Percentiles rank a stretch among this genome's conserved stretches.
phyloP scores from a whole-genome alignment of 53 echinoderm and acorn worm species.

The Pentamera pediparva region DNA sequence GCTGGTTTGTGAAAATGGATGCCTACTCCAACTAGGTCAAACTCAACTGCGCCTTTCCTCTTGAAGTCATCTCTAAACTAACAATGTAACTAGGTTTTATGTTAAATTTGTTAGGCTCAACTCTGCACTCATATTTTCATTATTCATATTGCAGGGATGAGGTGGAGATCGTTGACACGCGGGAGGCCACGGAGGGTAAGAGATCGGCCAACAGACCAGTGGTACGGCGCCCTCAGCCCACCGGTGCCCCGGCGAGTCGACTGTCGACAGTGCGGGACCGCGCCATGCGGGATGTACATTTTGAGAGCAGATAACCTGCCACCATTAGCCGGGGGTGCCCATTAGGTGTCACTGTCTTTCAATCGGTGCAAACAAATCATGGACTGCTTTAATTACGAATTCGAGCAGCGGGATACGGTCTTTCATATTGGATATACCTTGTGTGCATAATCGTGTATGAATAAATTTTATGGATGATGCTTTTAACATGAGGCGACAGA shows the following conservation, averaged over 20 bases:
- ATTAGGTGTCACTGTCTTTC: no score
- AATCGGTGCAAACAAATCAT: no score
- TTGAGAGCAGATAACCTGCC: conserved; percentile 74
- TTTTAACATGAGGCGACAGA: no score
- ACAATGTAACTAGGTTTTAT: no score
- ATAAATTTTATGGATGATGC: neutral
- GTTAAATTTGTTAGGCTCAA: neutral
- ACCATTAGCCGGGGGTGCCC: no score
- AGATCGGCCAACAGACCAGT: conserved; percentile 52
- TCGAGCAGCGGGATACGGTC: conserved; percentile 70
- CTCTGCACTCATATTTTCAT: neutral
- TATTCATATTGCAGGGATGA: conserved; percentile 53
- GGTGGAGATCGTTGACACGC: conserved; percentile 57
- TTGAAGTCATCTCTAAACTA: no score
- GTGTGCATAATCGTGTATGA: conserved; percentile 49
- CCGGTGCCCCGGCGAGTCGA: conserved; percentile 45
- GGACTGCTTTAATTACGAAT: no score
- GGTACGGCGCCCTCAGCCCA: conserved; percentile 43
- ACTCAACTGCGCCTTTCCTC: no score
- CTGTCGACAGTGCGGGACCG: conserved; percentile 80
- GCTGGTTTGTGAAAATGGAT: no score
- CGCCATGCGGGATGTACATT: conserved; percentile 88
- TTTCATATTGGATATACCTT: conserved; percentile 85
- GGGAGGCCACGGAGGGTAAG: conserved; percentile 43
- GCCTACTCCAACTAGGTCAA: no score